Percentiles rank a stretch among this genome's conserved stretches.
Evolutionary conservation across 2,113 vertebrate species (phyloP).

Genomic region (Hemibagrus wyckioides): DNA sequence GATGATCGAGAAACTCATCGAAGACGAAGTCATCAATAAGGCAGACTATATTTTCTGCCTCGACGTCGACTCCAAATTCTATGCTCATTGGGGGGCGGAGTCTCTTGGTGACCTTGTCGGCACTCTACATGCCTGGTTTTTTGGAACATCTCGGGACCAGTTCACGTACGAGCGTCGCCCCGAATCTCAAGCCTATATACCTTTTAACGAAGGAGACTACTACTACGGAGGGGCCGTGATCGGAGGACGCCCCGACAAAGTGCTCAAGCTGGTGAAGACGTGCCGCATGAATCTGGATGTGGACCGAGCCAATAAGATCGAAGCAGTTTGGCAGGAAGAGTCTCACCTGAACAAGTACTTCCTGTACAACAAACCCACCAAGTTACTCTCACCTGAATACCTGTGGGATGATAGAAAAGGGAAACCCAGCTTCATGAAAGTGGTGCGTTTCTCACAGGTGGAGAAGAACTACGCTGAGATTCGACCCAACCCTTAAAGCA

Average conservation of each 20-base stretch:
- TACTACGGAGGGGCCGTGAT: conserved; percentile 10
- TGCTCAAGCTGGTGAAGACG: neutral
- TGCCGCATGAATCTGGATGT: neutral
- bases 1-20: neutral
- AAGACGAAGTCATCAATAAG: neutral
- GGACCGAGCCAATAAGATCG: conserved; percentile 4
- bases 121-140: neutral
- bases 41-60: neutral
- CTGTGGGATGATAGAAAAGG: neutral
- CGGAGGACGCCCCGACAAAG: neutral
- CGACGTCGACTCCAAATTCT: neutral
- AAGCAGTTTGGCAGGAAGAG: conserved; percentile 6
- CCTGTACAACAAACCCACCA: conserved; percentile 20
- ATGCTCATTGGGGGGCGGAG: neutral
- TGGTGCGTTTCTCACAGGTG: conserved; percentile 20
- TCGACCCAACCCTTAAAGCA: neutral
- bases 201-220: neutral
- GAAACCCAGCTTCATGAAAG: neutral
- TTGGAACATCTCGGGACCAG: neutral
- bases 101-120: neutral
- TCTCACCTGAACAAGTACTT: conserved; percentile 22
- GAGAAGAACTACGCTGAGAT: conserved; percentile 3
- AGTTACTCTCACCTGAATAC: neutral
- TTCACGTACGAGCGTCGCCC: neutral
- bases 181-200: neutral